Evolutionary conservation across 2,888 invertebrate genomes (phyloP).

Genomic region (Rhorus exstirpatorius): DNA sequence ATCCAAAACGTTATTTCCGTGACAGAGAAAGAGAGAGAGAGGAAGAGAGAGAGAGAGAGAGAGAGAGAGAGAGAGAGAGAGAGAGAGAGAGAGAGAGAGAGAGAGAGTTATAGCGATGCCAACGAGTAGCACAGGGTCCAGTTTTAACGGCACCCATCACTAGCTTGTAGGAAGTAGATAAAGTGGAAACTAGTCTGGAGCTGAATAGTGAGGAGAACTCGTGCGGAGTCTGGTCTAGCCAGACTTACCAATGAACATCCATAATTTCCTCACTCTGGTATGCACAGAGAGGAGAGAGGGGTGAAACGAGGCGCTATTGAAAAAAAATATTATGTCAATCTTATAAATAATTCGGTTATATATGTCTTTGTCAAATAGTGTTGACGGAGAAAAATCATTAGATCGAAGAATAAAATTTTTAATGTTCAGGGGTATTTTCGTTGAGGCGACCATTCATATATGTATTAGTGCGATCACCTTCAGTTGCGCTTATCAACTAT

Average conservation of each 20-base stretch:
- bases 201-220: background rate
- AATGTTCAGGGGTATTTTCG: no score
- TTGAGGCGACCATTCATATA: no score
- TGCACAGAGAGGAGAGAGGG: background rate
- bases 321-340: constrained; percentile 1
- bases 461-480: no score
- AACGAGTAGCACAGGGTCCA: background rate
- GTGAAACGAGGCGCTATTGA: background rate
- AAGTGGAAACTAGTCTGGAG: constrained; percentile 34
- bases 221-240: constrained; percentile 22
- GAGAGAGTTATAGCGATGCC: constrained; percentile 17
- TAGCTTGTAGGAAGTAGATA: constrained; percentile 51
- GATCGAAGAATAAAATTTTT: no score
- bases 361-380: no score
- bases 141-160: background rate
- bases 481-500: no score
- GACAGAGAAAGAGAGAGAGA: no score
- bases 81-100: no score
- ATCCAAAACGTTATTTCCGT: constrained; percentile 30
- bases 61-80: no score
- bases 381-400: no score
- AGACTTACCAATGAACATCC: constrained; percentile 10
- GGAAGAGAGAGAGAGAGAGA: no score
- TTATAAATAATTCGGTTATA: background rate
- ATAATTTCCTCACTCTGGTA: background rate